Conservation (phyloP, 2,113 vertebrate genomes). For the Cyprinodon tularosa region DNA sequence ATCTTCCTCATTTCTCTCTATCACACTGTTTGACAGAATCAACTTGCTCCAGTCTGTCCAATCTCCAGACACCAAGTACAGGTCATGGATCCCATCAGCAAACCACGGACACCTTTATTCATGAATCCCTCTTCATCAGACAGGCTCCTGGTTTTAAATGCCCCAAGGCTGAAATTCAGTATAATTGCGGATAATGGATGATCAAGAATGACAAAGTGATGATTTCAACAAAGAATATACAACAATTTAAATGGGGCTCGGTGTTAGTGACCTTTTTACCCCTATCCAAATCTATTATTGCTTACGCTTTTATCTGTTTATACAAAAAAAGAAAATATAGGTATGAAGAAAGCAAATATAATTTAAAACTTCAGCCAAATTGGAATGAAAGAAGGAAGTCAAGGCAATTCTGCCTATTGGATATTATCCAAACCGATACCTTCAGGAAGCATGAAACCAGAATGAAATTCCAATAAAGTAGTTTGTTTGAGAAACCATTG, state of each 20-base stretch:
- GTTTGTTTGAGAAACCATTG: no score
- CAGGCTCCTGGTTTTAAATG: constrained; percentile 26
- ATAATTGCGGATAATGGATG: constrained; percentile 18
- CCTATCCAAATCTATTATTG: background rate
- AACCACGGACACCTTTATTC: constrained; percentile 18
- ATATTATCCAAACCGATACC: background rate
- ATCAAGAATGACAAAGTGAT: background rate
- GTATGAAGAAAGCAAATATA: background rate
- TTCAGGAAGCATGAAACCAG: no score
- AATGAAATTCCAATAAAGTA: no score
- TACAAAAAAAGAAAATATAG: background rate
- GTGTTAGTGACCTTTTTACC: background rate
- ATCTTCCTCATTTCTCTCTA: constrained; percentile 55
- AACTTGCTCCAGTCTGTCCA: constrained; percentile 30
- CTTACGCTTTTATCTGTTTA: no score
- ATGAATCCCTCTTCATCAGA: constrained; percentile 15
- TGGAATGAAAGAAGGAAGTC: background rate
- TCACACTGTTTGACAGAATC: constrained; percentile 16
- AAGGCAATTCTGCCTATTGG: background rate
- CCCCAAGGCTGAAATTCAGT: constrained; percentile 36
- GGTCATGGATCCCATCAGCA: constrained; percentile 22
- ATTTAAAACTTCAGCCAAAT: background rate
- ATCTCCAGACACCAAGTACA: constrained; percentile 19
- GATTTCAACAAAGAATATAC: background rate
- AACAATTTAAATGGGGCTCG: background rate